Conservation (phyloP, 1,140 invertebrate species). For the Diabrotica virgifera region DNA sequence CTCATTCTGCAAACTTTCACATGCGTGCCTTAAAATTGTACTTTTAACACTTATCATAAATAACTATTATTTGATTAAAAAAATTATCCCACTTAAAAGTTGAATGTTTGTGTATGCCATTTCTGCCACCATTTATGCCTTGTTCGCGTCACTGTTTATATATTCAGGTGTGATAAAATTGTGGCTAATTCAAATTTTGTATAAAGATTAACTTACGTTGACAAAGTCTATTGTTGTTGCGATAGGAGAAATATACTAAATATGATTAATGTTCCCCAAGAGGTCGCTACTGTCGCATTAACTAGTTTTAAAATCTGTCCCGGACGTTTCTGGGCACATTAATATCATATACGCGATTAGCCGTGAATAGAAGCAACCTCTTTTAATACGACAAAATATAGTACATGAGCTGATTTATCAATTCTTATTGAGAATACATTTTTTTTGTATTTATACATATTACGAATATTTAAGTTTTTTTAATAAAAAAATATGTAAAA, state of each 20-base stretch:
- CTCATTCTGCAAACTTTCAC: no score
- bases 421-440: not conserved
- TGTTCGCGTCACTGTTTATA: no score
- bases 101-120: no score
- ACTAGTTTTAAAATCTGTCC: slow-evolving; percentile 44
- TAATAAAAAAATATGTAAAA: no score
- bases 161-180: no score
- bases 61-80: no score
- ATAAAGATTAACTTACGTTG: slow-evolving; percentile 41
- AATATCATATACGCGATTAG: slow-evolving; percentile 48
- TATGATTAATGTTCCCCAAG: slow-evolving; percentile 42
- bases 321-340: slow-evolving; percentile 44
- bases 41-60: no score
- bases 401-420: slow-evolving; percentile 10
- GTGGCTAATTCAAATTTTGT: slow-evolving; percentile 21
- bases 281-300: slow-evolving; percentile 45
- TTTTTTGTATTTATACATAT: no score
- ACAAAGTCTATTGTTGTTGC: slow-evolving; percentile 41
- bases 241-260: slow-evolving; percentile 39
- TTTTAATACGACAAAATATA: slow-evolving; percentile 37
- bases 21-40: no score
- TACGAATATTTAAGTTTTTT: no score
- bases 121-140: no score
- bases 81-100: no score
- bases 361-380: slow-evolving; percentile 43